phyloP scores from a whole-genome alignment of 2,888 invertebrate species.

The Ceriagrion tenellum region DNA sequence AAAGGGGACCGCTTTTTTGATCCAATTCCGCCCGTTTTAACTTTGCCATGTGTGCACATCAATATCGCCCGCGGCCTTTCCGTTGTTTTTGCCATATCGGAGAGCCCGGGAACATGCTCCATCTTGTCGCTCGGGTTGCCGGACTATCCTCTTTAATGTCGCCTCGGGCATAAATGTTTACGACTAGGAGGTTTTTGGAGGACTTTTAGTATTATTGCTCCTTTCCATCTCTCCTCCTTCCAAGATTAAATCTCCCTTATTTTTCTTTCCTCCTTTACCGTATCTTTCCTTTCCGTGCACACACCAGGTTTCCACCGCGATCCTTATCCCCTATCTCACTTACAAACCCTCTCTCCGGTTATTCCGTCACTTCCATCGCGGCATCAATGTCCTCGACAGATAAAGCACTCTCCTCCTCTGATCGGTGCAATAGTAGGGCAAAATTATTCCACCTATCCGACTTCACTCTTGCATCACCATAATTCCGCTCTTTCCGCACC shows the following conservation, averaged over 20 bases:
- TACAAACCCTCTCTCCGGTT: not conserved
- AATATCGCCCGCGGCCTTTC: not conserved
- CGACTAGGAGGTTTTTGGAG: not conserved
- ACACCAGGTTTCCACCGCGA: not conserved
- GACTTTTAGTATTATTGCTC: not conserved
- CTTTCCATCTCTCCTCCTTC: conserved; percentile 15
- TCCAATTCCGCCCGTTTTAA: conserved; percentile 11
- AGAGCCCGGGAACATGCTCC: not conserved
- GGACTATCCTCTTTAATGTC: conserved; percentile 1
- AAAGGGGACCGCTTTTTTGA: conserved; percentile 24
- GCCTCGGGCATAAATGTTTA: not conserved
- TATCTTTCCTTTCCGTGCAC: too few species aligned
- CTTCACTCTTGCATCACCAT: not conserved
- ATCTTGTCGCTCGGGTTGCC: not conserved
- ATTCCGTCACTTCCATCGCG: not conserved
- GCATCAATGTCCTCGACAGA: not conserved
- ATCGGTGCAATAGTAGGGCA: not conserved
- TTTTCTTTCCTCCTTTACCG: not conserved
- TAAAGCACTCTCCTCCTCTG: not conserved
- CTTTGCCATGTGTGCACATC: conserved; percentile 3
- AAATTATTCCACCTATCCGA: not conserved
- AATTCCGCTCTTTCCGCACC: not conserved
- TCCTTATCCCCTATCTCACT: not conserved
- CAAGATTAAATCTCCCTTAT: conserved; percentile 27
- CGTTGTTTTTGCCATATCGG: not conserved